Evolutionary conservation across 2,797 vertebrate species (phyloP).

Genomic region (Peromyscus aztecus): DNA sequence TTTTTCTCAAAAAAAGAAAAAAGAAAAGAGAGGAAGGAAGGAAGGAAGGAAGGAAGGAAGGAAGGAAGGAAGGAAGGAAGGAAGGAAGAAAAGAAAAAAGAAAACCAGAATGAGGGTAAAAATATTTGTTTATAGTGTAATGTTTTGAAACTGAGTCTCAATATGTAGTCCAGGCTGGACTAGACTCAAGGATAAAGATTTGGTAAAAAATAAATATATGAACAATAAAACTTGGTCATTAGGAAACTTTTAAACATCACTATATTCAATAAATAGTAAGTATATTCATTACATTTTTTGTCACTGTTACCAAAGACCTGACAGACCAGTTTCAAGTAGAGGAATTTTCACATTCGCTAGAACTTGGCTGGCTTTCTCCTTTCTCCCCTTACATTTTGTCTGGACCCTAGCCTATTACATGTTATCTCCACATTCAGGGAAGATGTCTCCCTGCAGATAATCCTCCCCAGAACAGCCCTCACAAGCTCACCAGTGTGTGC

Average conservation of each 20-base stretch:
- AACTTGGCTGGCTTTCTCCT: not conserved
- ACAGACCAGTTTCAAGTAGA: not conserved
- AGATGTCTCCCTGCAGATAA: no score
- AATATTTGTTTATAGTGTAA: not conserved
- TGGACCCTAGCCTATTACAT: no score
- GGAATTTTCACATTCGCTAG: not conserved
- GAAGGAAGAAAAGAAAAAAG: not conserved
- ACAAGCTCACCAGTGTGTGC: not conserved
- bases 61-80: not conserved
- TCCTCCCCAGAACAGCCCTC: not conserved
- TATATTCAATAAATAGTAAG: not conserved
- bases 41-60: not conserved
- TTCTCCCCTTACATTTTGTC: not conserved
- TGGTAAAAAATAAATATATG: slow-evolving; percentile 52
- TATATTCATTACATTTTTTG: not conserved
- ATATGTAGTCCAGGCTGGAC: not conserved
- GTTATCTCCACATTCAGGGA: not conserved
- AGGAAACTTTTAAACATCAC: not conserved
- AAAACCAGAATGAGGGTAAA: not conserved
- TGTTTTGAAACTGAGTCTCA: not conserved
- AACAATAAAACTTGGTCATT: slow-evolving; percentile 17
- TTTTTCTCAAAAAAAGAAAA: not conserved
- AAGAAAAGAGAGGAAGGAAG: not conserved
- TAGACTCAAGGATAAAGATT: slow-evolving; percentile 1
- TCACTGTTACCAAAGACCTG: not conserved